Conservation (phyloP, 2,888 invertebrate genomes). For the Lasioglossum zephyrum region DNA sequence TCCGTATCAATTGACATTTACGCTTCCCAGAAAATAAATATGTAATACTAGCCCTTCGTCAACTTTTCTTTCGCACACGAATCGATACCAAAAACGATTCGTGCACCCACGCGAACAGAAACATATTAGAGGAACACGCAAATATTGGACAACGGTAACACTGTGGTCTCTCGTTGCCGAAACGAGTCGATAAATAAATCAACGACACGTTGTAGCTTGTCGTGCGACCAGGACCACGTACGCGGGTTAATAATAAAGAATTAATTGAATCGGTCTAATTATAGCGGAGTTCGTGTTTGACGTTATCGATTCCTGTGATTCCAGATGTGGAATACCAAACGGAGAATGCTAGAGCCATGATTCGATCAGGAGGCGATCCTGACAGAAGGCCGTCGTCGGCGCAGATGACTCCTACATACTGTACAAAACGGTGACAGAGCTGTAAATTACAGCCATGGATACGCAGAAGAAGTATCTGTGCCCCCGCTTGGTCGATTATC, state of each 20-base stretch:
- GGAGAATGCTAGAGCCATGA: slow-evolving; percentile 77
- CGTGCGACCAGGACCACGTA: not conserved
- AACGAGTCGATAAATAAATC: not conserved
- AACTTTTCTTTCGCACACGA: not conserved
- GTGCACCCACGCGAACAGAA: not conserved
- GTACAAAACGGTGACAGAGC: slow-evolving; percentile 79
- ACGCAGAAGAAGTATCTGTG: slow-evolving; percentile 92
- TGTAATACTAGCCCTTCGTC: not conserved
- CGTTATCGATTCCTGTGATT: slow-evolving; percentile 23
- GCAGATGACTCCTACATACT: slow-evolving; percentile 70
- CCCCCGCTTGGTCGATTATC: slow-evolving; percentile 96
- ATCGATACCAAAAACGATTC: not conserved
- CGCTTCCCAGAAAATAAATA: not conserved
- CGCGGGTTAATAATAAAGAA: not conserved
- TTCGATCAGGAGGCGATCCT: slow-evolving; percentile 67
- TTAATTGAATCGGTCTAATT: not conserved
- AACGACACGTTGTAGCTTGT: not conserved
- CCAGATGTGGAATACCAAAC: slow-evolving; percentile 42
- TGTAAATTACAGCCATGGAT: slow-evolving; percentile 83
- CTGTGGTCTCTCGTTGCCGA: not conserved
- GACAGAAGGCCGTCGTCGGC: slow-evolving; percentile 67
- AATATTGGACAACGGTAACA: not conserved
- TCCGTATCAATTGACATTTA: not conserved
- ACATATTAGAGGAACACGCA: not conserved
- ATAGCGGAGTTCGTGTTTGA: not conserved